Conservation (phyloP, 2,113 vertebrate genomes). For the Ondatra zibethicus region DNA sequence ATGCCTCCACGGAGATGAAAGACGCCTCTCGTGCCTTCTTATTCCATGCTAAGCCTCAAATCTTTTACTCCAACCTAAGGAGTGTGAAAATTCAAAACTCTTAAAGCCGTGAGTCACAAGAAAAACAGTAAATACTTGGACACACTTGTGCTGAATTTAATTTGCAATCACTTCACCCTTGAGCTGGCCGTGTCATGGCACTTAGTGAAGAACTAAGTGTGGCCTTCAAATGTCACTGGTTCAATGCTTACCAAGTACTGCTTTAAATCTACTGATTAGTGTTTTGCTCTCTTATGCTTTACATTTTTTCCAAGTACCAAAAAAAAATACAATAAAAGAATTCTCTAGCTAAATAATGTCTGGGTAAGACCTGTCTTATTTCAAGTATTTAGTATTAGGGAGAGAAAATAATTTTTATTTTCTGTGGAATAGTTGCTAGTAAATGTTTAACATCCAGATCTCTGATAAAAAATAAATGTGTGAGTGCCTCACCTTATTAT, state of each 20-base stretch:
- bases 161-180: constrained; percentile 42
- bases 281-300: neutral
- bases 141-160: constrained; percentile 16
- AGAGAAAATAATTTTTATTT: constrained; percentile 24
- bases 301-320: constrained; percentile 7
- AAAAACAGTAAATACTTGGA: constrained; percentile 27
- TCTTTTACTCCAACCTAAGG: constrained; percentile 42
- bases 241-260: constrained; percentile 32
- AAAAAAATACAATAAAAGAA: constrained; percentile 44
- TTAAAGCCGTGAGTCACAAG: constrained; percentile 18
- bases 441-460: constrained; percentile 29
- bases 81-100: constrained; percentile 22
- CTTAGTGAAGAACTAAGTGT: constrained; percentile 34
- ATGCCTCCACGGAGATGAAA: constrained; percentile 25
- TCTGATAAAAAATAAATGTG: neutral
- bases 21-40: neutral
- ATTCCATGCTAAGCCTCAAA: constrained; percentile 58
- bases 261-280: constrained; percentile 19
- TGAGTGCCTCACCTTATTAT: neutral
- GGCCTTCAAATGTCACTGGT: constrained; percentile 43
- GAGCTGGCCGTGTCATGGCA: neutral
- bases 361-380: constrained; percentile 36
- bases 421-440: neutral
- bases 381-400: constrained; percentile 25
- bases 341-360: constrained; percentile 33